Evolutionary conservation across 2,113 vertebrate species (phyloP), one percentile per base, ranked within the genome.

Genomic region (Cyanistes caeruleus): DNA sequence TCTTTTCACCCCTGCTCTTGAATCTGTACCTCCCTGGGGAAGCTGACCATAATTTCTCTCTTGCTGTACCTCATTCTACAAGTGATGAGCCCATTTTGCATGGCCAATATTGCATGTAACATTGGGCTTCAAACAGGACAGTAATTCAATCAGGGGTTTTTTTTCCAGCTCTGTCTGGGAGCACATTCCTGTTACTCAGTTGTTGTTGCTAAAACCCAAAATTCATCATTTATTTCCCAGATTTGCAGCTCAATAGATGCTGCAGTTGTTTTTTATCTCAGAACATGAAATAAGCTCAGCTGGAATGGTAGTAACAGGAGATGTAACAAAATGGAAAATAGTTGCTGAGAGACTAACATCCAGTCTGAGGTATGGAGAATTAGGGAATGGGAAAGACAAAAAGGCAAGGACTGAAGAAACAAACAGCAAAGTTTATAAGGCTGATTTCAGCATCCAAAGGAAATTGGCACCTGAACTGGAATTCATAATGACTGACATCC

Each of bases 1-100:
- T 97, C 96, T 96, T 97, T 96, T 96, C 85, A 96, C 96, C 88
- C 60, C 79, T 91, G 79, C 79, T 87, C 64, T 96, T 84, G 83
- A 94, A 92, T 95, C 80, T 90, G 52, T 51, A 84, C 60, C 52
- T 95, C 96, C 75, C 79, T 89, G 72, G 73, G 79, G 96, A 97
- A 93, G 80, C 52, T 95, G 96, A 95, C 93, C 95, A 84, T 95
- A 94, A 96, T 95, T 95, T 95, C 39, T 70, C 84, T 81, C 76
- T 92, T 74, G 56, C 60, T 84, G 31, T 72, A 83, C 60, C 69
- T 90, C 76, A 62, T 78, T 90, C 88, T 70, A 72, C 43, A 93
- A 96, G 81, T 84, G 83, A 93, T 81, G 62, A 96, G 56, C 37
- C 90, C 93, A 64, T 95, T 95, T 94, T 90, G 60, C 77, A 68